A percentile compares a stretch with the other conserved stretches of the same genome.
phyloP scores from a whole-genome alignment of 1,140 invertebrate genomes.

The Centruroides sculpturatus region DNA sequence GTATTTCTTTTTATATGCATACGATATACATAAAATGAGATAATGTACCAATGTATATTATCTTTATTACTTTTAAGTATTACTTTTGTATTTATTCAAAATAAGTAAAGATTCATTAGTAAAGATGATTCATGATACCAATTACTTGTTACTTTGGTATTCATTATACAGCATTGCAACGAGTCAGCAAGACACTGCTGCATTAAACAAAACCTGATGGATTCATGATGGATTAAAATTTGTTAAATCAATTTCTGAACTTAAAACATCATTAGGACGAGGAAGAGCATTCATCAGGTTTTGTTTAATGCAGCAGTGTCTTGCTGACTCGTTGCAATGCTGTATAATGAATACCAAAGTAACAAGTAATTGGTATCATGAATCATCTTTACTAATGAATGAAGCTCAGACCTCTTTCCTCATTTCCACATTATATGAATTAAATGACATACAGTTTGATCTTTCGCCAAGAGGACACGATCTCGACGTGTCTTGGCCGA shows the following conservation, averaged over 20 bases:
- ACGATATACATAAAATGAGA: no score
- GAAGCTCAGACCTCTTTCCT: constrained; percentile 6
- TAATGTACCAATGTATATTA: no score
- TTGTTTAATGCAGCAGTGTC: constrained; percentile 31
- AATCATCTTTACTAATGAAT: neutral
- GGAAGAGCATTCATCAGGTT: constrained; percentile 34
- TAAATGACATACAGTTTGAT: constrained; percentile 35
- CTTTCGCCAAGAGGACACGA: constrained; percentile 31
- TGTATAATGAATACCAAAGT: constrained; percentile 27
- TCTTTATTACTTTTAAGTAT: no score
- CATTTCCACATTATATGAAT: constrained; percentile 28
- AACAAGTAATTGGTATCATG: constrained; percentile 5
- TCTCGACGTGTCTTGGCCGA: constrained; percentile 34
- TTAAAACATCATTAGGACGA: constrained; percentile 30
- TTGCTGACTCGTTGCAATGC: constrained; percentile 33
- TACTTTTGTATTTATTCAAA: no score
- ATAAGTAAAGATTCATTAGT: neutral
- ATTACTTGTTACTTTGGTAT: no score
- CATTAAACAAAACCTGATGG: no score
- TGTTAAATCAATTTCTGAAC: constrained; percentile 30
- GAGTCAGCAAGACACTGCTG: no score
- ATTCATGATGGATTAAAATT: constrained; percentile 31
- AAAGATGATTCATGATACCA: constrained; percentile 1
- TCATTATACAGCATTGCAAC: no score
- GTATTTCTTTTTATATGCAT: constrained; percentile 25